Evolutionary conservation across 2,797 vertebrate genomes (phyloP), one percentile per base, ranked within the genome.

Genomic region (Acropternis orthonyx): DNA sequence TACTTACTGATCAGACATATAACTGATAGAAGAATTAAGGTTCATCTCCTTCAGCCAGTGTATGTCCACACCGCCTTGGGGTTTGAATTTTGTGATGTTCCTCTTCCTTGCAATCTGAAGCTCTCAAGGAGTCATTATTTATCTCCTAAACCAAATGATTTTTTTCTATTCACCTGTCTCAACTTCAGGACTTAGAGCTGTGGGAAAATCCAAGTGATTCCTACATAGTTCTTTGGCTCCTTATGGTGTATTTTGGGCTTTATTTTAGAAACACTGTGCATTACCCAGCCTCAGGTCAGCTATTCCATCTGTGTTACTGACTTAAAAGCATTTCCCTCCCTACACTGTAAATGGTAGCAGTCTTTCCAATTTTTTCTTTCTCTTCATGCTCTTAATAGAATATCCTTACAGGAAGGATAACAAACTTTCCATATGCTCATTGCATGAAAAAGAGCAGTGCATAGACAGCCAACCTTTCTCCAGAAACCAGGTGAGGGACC

Each of bases 381-480:
- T 73, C 12, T 63, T 88, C 34, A 71, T 68, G 23, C 12, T 82
- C 27, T 37, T 81, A 39, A 26, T 11, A 82, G 55, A 82, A 7
- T 56, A 73, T 48, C 22, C 68, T 86, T 85, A 72, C 22, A 69
- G 55, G 32, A 62, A 77, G 61, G 59, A 48, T 20, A 73, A 83
- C 4, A 75, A 76, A 85, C 2, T 63, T 69, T 48, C 30, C 11
- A 30, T 5, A 36, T 9, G 10, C 1, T 1, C 1, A 2, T 14
- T 58, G 54, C 19, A 30, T 28, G 46, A 39, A 32, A 27, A 85
- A 62, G 12, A 46, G n/a, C 36, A 69, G 37, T 5, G 27, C 34
- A 58, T 30, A 86, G n/a, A n/a, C 20, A 68, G 69, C 18, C n/a
- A 37, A 63, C 20, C 36, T 69, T 39, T 28, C 43, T 73, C 59